Conservation (phyloP, 2,113 vertebrate genomes). For the Paratilapia polleni region DNA sequence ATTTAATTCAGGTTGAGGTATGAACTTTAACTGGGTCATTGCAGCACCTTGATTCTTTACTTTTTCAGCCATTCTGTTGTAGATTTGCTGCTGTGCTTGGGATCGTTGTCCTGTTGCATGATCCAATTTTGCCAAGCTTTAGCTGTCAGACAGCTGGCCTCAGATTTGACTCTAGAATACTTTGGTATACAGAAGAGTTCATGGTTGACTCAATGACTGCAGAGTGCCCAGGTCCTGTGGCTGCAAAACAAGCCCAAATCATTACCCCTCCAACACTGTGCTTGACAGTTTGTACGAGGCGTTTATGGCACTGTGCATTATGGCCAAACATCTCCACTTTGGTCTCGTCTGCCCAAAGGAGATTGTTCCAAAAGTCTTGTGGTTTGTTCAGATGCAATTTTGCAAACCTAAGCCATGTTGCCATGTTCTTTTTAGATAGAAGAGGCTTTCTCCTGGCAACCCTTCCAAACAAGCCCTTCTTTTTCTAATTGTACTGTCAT, state of each 20-base stretch:
- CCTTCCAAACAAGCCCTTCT: not conserved
- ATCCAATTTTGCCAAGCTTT: not conserved
- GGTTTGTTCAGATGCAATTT: not conserved
- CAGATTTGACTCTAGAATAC: not conserved
- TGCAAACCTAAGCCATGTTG: not conserved
- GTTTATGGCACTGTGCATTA: not conserved
- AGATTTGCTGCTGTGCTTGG: not conserved
- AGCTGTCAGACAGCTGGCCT: not conserved
- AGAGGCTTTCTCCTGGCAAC: not conserved
- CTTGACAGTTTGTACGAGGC: not conserved
- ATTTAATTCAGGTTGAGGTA: too few species aligned
- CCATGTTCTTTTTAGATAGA: not conserved
- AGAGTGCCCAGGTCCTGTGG: not conserved
- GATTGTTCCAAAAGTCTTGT: not conserved
- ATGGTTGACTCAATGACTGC: not conserved
- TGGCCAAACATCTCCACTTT: not conserved
- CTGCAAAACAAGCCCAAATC: not conserved
- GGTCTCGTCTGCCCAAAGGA: not conserved
- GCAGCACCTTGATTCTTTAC: too few species aligned
- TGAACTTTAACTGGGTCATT: too few species aligned
- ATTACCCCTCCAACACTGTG: not conserved
- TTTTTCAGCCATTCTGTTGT: too few species aligned
- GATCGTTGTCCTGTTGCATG: not conserved
- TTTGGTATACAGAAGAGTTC: not conserved
- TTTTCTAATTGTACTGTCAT: not conserved